Evolutionary conservation across 30 jellyfish, hydroid and myxozoan genomes (phyloP).

Genomic region (Nemopilema nomurai): DNA sequence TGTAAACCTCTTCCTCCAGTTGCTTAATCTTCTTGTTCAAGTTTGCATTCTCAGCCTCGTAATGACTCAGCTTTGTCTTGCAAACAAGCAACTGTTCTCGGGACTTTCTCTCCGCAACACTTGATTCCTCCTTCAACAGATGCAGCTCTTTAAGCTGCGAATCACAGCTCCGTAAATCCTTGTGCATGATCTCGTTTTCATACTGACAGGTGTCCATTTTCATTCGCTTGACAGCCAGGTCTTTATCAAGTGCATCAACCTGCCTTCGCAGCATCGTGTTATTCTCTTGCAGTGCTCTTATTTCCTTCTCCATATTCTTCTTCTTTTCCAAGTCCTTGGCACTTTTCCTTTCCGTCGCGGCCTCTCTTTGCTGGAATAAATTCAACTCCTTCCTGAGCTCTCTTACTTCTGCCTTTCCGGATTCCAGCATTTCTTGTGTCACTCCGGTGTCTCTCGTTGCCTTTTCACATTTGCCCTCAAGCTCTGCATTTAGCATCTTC

Average conservation of each 20-base stretch:
- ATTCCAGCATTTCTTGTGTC: slow-evolving; percentile 26
- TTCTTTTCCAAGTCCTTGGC: slow-evolving; percentile 27
- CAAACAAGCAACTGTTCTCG: slow-evolving; percentile 62
- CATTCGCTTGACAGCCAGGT: slow-evolving; percentile 49
- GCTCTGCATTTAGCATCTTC: slow-evolving; percentile 10
- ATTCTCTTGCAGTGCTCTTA: slow-evolving; percentile 26
- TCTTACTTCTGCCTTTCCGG: slow-evolving; percentile 29
- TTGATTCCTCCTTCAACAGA: slow-evolving; percentile 11
- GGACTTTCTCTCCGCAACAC: slow-evolving; percentile 28
- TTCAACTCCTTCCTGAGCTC: slow-evolving; percentile 43
- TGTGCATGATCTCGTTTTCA: slow-evolving; percentile 60
- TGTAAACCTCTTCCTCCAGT: slow-evolving; percentile 47
- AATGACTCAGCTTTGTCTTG: slow-evolving; percentile 35
- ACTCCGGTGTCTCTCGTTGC: slow-evolving; percentile 11
- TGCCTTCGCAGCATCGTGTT: slow-evolving; percentile 55
- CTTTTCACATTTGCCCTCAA: slow-evolving; percentile 32
- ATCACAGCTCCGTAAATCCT: slow-evolving; percentile 42
- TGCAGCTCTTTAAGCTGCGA: slow-evolving; percentile 33
- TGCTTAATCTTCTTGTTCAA: slow-evolving; percentile 18
- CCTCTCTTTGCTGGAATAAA: slow-evolving; percentile 9
- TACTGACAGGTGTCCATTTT: slow-evolving; percentile 57
- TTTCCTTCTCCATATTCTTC: slow-evolving; percentile 25
- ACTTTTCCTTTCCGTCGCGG: slow-evolving; percentile 28
- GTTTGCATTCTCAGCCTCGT: slow-evolving; percentile 36
- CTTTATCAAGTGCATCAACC: slow-evolving; percentile 59